Evolutionary conservation across 2,113 vertebrate species (phyloP).

Genomic region (Nansenia antarctica): DNA sequence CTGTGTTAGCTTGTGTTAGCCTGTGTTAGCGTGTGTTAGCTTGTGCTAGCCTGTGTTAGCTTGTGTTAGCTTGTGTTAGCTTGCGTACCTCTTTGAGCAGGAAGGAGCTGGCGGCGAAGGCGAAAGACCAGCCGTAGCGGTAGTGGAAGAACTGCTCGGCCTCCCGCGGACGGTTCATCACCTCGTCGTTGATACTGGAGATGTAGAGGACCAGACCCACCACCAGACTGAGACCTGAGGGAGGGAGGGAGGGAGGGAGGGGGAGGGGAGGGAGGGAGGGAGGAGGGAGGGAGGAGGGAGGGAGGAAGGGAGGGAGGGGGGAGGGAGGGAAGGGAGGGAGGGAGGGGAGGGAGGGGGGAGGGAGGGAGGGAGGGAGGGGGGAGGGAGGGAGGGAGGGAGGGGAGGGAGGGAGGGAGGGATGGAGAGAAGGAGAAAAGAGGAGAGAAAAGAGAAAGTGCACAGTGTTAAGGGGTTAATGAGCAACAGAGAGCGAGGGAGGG

Average conservation of each 20-base stretch:
- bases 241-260: constrained; percentile 1
- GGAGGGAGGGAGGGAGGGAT: background rate
- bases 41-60: background rate
- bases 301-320: background rate
- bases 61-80: too few relatives aligned
- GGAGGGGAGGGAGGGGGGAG: background rate
- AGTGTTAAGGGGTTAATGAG: too few relatives aligned
- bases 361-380: background rate
- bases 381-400: background rate
- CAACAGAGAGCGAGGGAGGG: background rate
- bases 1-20: background rate
- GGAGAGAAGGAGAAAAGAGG: background rate
- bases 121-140: constrained; percentile 93
- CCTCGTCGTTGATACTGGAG: constrained; percentile 94
- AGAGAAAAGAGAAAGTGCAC: too few relatives aligned
- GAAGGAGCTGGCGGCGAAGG: constrained; percentile 91
- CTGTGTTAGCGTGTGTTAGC: background rate
- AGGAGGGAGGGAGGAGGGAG: background rate
- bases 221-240: constrained; percentile 79
- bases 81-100: constrained; percentile 88
- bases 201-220: constrained; percentile 93
- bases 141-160: constrained; percentile 92
- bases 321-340: background rate
- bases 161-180: constrained; percentile 91
- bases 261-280: background rate